A percentile compares a stretch with the other conserved stretches of the same genome.
These are phyloP conservation scores for Pygocentrus nattereri DNA, from an alignment of 2,797 vertebrate species.

Conservation along the genomic window DNA sequence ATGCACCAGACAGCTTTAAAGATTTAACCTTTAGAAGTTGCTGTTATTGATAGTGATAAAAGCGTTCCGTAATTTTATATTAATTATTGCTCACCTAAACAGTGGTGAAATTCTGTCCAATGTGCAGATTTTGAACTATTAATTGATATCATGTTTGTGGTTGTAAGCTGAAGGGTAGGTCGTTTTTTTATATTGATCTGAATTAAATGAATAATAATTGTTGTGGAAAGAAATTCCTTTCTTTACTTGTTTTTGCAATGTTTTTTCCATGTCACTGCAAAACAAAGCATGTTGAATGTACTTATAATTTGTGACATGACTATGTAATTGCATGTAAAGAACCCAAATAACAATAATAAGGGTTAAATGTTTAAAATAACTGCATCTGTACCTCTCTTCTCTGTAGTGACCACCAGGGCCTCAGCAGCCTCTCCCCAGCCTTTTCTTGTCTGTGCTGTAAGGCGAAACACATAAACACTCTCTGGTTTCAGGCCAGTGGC, in stretches of 20 bases:
- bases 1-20: background rate
- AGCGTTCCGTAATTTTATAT: no score
- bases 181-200: no score
- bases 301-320: background rate
- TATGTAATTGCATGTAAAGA: background rate
- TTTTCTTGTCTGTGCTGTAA: slow-evolving; percentile 94
- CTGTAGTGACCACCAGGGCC: slow-evolving; percentile 95
- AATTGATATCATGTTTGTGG: background rate
- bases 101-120: background rate
- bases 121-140: background rate
- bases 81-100: background rate
- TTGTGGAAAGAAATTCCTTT: no score
- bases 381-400: slow-evolving; percentile 89
- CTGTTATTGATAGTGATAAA: background rate
- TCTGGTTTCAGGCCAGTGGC: slow-evolving; percentile 88
- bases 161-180: no score
- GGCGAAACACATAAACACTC: slow-evolving; percentile 91
- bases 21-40: background rate
- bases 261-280: no score
- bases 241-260: no score
- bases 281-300: background rate
- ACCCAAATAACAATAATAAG: background rate
- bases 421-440: slow-evolving; percentile 96
- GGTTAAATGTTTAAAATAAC: background rate
- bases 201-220: no score